Evolutionary conservation across 2,888 invertebrate genomes (phyloP), one percentile per base, ranked within the genome.

Genomic region (Plagodis pulveraria): DNA sequence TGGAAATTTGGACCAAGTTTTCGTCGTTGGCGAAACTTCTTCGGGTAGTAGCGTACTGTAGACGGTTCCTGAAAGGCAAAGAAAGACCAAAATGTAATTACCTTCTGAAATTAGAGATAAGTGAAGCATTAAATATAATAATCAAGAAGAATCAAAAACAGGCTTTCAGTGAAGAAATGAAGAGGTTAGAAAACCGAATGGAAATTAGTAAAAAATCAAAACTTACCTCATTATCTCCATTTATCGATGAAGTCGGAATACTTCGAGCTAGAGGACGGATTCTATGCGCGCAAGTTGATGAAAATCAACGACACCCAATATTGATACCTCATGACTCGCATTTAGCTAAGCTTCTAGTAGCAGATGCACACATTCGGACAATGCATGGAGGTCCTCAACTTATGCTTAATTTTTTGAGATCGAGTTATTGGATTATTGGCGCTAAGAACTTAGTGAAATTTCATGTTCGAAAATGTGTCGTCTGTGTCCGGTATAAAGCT

Each of bases 381-480:
- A 6, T 44, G 6, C 44, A 44, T 22, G 44, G 12, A 6, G 44
- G 44, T 8, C 44, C 44, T 6, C 9, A 44, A 10, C 6, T 44
- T 5, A 44, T 12, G 22, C 9, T 22, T 6, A 12, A 11, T 5
- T 44, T 8, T 44, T 12, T 44, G 5, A 11, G 10, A 6, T 44
- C 44, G 7, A 44, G 22, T 7, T 44, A 44, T 12, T 44, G 44
- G 44, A 44, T 11, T 9, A 44, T 12, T 44, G 44, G 44, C 5
- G 9, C 12, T 4, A 44, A 44, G 12, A 11, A 22, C 6, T 22
- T 44, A 22, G 44, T 44, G 6, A 44, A 44, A 22, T 12, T 10
- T 11, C 22, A 44, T 22, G 6, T 8, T 22, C 12, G 44, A 6
- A 44, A 44, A 12, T 44, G 44, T 44, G 44, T 44, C 12, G 9